Conservation (phyloP, 2,888 invertebrate species). For the Coelopa pilipes region DNA sequence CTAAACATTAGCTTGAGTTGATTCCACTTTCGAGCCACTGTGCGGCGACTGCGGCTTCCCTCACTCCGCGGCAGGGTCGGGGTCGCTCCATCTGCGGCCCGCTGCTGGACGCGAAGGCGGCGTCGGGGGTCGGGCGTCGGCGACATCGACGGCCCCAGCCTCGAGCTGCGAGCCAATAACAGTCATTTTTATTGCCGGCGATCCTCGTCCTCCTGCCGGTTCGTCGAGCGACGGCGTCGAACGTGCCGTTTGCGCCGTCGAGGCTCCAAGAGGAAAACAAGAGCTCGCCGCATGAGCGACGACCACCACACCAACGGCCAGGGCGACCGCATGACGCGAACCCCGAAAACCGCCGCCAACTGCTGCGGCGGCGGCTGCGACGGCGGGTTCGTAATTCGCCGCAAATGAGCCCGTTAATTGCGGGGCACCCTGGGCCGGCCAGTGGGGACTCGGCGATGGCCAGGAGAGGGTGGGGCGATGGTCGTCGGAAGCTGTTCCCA, state of each 20-base stretch:
- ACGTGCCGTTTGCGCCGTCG: conserved; percentile 22
- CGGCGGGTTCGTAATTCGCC: conserved; percentile 15
- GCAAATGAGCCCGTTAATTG: conserved; percentile 33
- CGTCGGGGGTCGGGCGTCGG: no score
- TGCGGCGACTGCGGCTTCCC: no score
- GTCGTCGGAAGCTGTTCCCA: no score
- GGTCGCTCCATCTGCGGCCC: no score
- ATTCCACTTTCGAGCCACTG: no score
- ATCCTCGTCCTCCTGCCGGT: neutral
- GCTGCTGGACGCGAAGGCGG: no score
- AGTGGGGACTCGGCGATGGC: no score
- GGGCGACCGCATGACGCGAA: neutral
- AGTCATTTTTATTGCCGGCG: conserved; percentile 11
- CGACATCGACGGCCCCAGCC: no score
- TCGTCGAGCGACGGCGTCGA: conserved; percentile 14
- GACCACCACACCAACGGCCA: neutral
- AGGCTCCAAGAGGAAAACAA: conserved; percentile 39
- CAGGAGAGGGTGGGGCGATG: no score
- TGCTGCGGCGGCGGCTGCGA: neutral
- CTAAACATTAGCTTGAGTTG: no score
- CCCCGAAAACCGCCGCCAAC: neutral
- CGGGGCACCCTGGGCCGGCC: conserved; percentile 16
- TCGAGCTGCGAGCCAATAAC: neutral
- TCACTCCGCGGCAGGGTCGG: no score
- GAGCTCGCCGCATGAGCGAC: conserved; percentile 4